phyloP scores from a whole-genome alignment of 2,797 vertebrate genomes.

The Poecilia velifera region DNA sequence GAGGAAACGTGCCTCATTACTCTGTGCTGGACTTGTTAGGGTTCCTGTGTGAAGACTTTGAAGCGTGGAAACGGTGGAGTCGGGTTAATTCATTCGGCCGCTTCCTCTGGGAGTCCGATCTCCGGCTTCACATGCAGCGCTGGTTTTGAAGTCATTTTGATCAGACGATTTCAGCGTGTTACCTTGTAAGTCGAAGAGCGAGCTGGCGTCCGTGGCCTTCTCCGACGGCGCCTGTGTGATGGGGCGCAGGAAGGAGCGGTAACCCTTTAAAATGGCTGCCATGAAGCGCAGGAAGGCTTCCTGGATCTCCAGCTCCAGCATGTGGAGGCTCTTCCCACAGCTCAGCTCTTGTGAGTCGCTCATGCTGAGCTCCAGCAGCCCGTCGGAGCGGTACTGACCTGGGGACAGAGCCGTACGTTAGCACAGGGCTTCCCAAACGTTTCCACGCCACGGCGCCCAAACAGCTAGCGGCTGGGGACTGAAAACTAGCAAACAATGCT shows the following conservation, averaged over 20 bases:
- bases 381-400: constrained; percentile 90
- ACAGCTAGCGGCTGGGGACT: too few species aligned
- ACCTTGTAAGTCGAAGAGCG: constrained; percentile 99
- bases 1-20: neutral
- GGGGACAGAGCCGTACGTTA: constrained; percentile 56
- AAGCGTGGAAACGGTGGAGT: constrained; percentile 19
- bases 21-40: constrained; percentile 11
- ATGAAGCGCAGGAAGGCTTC: constrained; percentile 98
- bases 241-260: constrained; percentile 92
- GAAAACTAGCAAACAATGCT: too few species aligned
- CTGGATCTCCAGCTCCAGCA: constrained; percentile 96
- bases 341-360: constrained; percentile 84
- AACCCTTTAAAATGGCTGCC: constrained; percentile 96
- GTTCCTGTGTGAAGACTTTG: constrained; percentile 14
- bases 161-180: neutral
- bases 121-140: neutral
- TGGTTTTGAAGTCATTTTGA: neutral
- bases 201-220: constrained; percentile 96
- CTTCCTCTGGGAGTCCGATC: constrained; percentile 13
- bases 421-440: too few species aligned
- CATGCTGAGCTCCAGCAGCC: constrained; percentile 89
- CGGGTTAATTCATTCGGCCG: constrained; percentile 2
- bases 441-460: too few species aligned
- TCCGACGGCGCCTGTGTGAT: constrained; percentile 98
- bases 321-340: constrained; percentile 88